Evolutionary conservation across 2,113 vertebrate genomes (phyloP).

Genomic region (Cyanoderma ruficeps): DNA sequence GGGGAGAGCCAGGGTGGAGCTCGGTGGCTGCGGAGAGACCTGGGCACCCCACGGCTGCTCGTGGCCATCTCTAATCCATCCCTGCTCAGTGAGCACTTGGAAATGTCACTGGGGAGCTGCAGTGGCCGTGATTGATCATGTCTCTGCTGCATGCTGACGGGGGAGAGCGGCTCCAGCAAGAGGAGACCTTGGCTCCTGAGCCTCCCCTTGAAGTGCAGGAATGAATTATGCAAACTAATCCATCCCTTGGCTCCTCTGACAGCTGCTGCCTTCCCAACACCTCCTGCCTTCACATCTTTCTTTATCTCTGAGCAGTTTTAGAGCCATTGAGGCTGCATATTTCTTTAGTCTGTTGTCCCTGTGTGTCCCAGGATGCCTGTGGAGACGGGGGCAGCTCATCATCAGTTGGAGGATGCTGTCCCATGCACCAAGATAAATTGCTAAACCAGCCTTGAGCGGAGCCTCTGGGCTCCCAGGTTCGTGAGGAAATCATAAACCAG

Average conservation of each 20-base stretch:
- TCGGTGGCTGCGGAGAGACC: background rate
- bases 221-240: constrained; percentile 60
- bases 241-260: background rate
- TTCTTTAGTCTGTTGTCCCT: background rate
- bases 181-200: constrained; percentile 47
- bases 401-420: background rate
- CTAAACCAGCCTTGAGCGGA: background rate
- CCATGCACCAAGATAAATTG: background rate
- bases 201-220: constrained; percentile 40
- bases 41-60: background rate
- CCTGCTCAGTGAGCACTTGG: background rate
- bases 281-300: background rate
- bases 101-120: constrained; percentile 31
- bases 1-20: background rate
- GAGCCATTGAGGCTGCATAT: background rate
- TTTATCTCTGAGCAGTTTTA: background rate
- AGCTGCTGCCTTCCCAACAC: background rate
- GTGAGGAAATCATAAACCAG: background rate
- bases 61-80: background rate
- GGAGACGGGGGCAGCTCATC: background rate
- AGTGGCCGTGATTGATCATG: background rate
- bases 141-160: background rate
- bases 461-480: background rate
- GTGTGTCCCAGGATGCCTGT: background rate
- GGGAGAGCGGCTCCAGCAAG: background rate